Conservation (phyloP, 1,140 invertebrate genomes). For the Aphaenogaster ashmeadi region DNA sequence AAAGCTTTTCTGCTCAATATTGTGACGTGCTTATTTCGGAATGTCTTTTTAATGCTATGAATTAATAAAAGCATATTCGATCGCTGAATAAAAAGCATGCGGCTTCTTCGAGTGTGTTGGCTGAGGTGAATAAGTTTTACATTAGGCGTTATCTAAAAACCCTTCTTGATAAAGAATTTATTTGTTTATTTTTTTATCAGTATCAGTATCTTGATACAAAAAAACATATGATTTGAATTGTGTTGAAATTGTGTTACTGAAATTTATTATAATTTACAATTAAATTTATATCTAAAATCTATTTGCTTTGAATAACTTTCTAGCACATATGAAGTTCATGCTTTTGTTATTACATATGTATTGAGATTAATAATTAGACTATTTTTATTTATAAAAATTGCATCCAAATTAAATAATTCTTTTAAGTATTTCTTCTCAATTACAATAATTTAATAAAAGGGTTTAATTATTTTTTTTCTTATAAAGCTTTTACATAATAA, state of each 20-base stretch:
- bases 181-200: too few species aligned
- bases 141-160: background rate
- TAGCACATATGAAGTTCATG: background rate
- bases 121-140: background rate
- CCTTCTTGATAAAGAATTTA: background rate
- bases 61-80: background rate
- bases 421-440: background rate
- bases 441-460: background rate
- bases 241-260: background rate
- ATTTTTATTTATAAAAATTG: slow-evolving; percentile 22
- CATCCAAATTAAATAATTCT: background rate
- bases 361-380: background rate
- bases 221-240: background rate
- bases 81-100: background rate
- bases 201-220: background rate
- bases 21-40: background rate
- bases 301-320: background rate
- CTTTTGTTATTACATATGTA: background rate
- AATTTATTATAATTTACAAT: slow-evolving; percentile 8
- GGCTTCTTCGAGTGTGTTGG: background rate
- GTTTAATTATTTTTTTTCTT: background rate
- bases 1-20: background rate
- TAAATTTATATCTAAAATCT: background rate
- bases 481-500: background rate
- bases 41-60: background rate